A percentile compares a stretch with the other conserved stretches of the same genome.
Conservation (phyloP, 2,797 vertebrate species). For the Eulemur coronatus region DNA sequence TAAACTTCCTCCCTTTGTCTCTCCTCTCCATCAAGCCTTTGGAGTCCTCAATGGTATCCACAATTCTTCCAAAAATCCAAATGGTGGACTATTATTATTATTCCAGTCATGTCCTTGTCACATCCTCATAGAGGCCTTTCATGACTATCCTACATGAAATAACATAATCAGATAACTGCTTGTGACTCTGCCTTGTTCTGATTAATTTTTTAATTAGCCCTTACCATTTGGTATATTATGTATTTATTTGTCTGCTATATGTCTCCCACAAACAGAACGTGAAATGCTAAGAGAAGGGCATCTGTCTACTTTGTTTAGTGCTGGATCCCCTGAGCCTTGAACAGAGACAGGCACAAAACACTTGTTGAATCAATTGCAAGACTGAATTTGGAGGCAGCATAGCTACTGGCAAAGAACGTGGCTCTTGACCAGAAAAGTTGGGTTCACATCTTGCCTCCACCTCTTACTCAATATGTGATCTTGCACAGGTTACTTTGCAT, state of each 20-base stretch:
- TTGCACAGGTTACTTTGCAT: not conserved
- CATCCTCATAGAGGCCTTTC: not conserved
- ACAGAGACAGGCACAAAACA: not conserved
- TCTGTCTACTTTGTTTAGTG: not conserved
- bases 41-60: not conserved
- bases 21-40: not conserved
- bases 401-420: not conserved
- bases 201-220: not conserved
- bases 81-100: not conserved
- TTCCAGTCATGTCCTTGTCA: not conserved
- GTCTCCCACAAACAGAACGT: not conserved
- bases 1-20: not conserved
- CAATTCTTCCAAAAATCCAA: not conserved
- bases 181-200: not conserved
- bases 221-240: not conserved
- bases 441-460: not conserved
- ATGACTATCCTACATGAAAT: not conserved
- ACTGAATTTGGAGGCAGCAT: not conserved
- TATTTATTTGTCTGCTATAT: not conserved
- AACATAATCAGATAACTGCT: not conserved
- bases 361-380: not conserved
- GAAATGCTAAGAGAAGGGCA: not conserved
- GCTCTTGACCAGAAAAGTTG: not conserved
- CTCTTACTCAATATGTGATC: not conserved
- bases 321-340: not conserved